These are phyloP conservation scores for Orientallactaga bullata DNA, from an alignment of 2,113 vertebrate genomes.

Conservation along the genomic window DNA sequence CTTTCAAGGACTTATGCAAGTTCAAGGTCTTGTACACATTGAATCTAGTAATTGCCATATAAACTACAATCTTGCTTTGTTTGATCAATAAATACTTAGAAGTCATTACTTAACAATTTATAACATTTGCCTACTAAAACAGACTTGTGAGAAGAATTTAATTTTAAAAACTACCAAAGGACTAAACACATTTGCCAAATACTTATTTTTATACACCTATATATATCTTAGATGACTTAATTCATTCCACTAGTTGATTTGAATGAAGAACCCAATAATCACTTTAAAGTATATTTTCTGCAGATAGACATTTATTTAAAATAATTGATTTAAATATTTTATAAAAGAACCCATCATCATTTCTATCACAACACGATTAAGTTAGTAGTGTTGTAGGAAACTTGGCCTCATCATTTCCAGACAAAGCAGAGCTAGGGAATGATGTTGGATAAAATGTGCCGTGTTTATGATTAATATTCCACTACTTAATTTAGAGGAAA, in stretches of 20 bases:
- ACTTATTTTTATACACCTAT: background rate
- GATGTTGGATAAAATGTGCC: background rate
- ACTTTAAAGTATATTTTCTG: background rate
- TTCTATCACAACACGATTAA: background rate
- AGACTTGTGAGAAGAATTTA: background rate
- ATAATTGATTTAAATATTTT: background rate
- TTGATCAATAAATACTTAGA: constrained; percentile 9
- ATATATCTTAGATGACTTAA: constrained; percentile 39
- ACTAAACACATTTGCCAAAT: background rate
- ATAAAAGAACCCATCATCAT: background rate
- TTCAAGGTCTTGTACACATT: background rate
- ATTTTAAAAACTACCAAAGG: background rate
- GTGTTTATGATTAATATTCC: background rate
- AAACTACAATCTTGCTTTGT: background rate
- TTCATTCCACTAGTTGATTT: background rate
- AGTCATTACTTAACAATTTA: background rate
- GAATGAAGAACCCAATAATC: background rate
- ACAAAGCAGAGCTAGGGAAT: background rate
- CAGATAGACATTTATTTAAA: background rate
- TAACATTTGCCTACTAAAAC: background rate
- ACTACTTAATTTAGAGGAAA: background rate
- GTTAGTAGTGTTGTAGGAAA: background rate
- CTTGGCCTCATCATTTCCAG: background rate
- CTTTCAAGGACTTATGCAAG: background rate
- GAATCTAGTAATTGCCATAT: background rate